Conservation (phyloP, 2,888 invertebrate species). For the Folsomia candida region DNA sequence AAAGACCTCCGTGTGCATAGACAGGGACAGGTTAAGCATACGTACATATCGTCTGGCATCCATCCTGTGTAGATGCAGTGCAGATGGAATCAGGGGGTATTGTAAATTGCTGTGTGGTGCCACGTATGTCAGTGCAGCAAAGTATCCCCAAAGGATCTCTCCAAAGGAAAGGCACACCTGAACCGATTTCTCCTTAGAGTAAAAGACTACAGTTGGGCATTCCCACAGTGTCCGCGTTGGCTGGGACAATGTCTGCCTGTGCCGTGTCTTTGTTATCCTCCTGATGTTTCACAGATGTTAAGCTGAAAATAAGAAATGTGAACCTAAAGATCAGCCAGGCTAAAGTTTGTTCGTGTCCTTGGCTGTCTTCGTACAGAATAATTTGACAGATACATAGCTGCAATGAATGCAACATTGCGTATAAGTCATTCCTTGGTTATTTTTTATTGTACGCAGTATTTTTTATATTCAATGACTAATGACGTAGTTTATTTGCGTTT, state of each 20-base stretch:
- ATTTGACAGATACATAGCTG: neutral
- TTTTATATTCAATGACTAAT: neutral
- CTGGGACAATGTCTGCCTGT: neutral
- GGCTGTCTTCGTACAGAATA: neutral
- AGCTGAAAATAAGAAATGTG: neutral
- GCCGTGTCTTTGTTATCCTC: neutral
- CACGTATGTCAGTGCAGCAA: slow-evolving; percentile 3
- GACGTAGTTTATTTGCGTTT: neutral
- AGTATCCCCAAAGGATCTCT: slow-evolving; percentile 33
- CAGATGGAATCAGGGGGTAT: neutral
- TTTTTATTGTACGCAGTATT: too few species aligned
- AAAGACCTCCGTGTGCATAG: too few species aligned
- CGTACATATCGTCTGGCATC: too few species aligned
- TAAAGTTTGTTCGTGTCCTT: neutral
- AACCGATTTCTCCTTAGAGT: slow-evolving; percentile 25
- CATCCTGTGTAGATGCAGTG: too few species aligned
- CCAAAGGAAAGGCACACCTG: slow-evolving; percentile 39
- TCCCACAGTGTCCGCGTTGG: neutral
- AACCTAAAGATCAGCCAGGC: neutral
- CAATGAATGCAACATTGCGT: neutral
- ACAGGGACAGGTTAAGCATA: too few species aligned
- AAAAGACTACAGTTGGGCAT: neutral
- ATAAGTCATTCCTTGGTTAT: too few species aligned
- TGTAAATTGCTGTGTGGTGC: neutral
- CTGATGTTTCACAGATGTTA: neutral